Conservation (phyloP, 2,113 vertebrate species). For the Hypanus sabinus region DNA sequence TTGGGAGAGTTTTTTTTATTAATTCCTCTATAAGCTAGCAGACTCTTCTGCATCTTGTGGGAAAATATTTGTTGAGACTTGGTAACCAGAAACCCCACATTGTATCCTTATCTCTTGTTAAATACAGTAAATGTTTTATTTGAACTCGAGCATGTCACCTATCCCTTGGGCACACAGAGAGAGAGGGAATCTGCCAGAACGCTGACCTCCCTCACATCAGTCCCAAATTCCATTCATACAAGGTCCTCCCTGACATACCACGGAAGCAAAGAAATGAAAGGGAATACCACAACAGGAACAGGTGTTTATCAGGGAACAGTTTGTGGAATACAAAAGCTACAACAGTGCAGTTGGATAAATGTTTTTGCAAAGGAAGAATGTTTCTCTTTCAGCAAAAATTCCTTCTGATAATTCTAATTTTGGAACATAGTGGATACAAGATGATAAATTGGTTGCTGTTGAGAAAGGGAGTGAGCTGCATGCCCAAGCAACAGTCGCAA, state of each 20-base stretch:
- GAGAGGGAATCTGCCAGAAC: not conserved
- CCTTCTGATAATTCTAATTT: not conserved
- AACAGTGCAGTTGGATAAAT: not conserved
- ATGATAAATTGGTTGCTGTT: not conserved
- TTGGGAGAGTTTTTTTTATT: not conserved
- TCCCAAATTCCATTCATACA: not conserved
- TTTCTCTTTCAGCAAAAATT: not conserved
- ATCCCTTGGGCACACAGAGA: not conserved
- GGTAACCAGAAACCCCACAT: slow-evolving; percentile 12
- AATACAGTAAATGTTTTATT: not conserved
- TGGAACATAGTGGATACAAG: not conserved
- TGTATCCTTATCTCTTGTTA: slow-evolving; percentile 33
- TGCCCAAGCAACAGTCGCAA: not conserved
- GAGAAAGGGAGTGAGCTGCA: not conserved
- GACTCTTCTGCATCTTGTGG: not conserved
- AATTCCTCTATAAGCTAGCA: not conserved
- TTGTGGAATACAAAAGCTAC: not conserved
- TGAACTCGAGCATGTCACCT: not conserved
- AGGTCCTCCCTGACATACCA: slow-evolving; percentile 18
- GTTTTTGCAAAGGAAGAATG: not conserved
- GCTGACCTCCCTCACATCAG: slow-evolving; percentile 19
- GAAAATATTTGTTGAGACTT: not conserved
- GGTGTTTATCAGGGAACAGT: not conserved
- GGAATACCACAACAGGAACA: not conserved
- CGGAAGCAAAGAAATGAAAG: not conserved